Percentiles rank a stretch among this genome's conserved stretches.
These are phyloP conservation scores for Vesta saturnalis DNA, from an alignment of 2,888 invertebrate genomes.

Conservation along the genomic window DNA sequence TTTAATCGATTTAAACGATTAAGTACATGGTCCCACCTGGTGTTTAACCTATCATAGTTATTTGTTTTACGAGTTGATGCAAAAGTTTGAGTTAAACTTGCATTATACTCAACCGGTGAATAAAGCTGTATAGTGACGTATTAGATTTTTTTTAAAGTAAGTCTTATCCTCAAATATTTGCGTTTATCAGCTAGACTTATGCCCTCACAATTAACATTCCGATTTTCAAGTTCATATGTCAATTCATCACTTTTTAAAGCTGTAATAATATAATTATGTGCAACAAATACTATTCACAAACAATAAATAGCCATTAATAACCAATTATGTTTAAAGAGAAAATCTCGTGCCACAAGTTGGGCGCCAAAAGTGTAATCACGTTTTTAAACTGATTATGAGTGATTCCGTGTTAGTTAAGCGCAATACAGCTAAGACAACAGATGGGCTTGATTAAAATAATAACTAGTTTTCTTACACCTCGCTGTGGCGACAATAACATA, in stretches of 20 bases:
- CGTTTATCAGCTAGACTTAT: no score
- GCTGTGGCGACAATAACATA: no score
- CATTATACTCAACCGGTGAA: background rate
- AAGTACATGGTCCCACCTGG: background rate
- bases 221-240: background rate
- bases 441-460: no score
- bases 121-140: background rate
- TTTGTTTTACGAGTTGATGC: background rate
- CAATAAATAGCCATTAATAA: no score
- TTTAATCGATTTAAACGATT: background rate
- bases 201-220: background rate
- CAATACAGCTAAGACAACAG: no score
- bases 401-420: no score
- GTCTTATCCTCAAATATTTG: background rate
- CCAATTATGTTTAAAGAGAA: no score
- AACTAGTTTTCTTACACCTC: no score
- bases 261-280: no score
- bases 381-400: no score
- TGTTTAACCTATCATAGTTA: background rate
- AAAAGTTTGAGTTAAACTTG: background rate
- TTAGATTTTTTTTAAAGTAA: background rate
- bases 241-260: no score
- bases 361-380: background rate
- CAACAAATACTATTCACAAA: no score
- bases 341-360: background rate